Evolutionary conservation across 1,140 invertebrate species (phyloP), one percentile per base, ranked within the genome.

Genomic region (Cheumatopsyche charites): DNA sequence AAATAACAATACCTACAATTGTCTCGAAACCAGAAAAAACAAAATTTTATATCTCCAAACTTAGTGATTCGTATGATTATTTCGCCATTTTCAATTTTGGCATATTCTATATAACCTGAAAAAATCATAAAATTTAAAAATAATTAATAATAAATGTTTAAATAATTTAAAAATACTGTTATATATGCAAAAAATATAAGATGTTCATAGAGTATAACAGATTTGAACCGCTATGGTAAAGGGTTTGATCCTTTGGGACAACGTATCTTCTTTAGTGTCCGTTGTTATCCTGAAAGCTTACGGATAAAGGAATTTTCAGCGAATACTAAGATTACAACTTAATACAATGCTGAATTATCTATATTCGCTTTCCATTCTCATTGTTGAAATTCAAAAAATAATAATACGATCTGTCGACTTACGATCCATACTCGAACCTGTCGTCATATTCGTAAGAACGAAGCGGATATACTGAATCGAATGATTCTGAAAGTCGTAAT

Each of bases 1-100:
- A 71, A 17, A 63, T 65, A 11, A 62, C 21, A 67, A 73, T 79
- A 84, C 84, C 83, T 82, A 79, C 85, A 86, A 76, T 86, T 80
- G 74, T 86, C 85, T 70, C 85, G 75, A 1, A 85, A 76, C 85
- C 85, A 86, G 62, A 79, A 80, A 41, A 82, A 80, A 74, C 81
- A 79, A 76, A 79, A 82, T 21, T 58, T 73, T 62, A 80, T 66
- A 1, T 45, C 62, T 19, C 66, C 77, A 15, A 77, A 75, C 76
- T 79, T 69, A n/a, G 67, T 70, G 45, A 82, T 79, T 17, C 73
- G 17, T n/a, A 82, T 70, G 12, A 73, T 52, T 29, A 82, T 42
- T 6, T 77, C 68, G 67, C 71, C 73, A 7, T 79, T 76, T 23
- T 73, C 45, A 26, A 78, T n/a, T 23, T 67, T 65, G 17, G 75